A percentile compares a stretch with the other conserved stretches of the same genome.
These are phyloP conservation scores for Upupa epops DNA, from an alignment of 2,113 vertebrate species.

Conservation along the genomic window DNA sequence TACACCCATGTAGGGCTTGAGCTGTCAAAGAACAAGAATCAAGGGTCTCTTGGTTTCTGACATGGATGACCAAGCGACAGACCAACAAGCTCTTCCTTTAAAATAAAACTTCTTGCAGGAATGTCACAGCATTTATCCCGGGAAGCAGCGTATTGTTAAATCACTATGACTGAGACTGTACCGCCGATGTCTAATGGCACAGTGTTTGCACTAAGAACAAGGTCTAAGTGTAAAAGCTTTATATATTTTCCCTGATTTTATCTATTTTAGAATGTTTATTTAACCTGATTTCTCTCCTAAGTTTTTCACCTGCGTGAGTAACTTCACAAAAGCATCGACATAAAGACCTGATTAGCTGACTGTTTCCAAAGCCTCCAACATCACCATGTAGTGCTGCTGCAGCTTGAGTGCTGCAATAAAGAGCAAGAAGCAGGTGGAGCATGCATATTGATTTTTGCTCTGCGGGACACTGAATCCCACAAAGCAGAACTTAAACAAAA, in stretches of 20 bases:
- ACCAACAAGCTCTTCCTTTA: not conserved
- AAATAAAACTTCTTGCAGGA: not conserved
- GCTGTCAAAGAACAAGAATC: not conserved
- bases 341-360: not conserved
- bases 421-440: not conserved
- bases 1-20: not conserved
- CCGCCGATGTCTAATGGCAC: not conserved
- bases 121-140: not conserved
- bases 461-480: not conserved
- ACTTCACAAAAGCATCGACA: not conserved
- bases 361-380: not conserved
- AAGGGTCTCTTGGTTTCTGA: not conserved
- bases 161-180: not conserved
- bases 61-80: not conserved
- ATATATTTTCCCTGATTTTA: not conserved
- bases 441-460: constrained; percentile 22
- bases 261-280: not conserved
- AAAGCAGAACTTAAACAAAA: not conserved
- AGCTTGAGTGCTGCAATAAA: not conserved
- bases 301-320: not conserved
- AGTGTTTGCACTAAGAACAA: not conserved
- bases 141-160: not conserved
- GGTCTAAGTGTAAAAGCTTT: not conserved
- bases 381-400: not conserved
- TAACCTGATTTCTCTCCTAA: not conserved